Evolutionary conservation across 2,888 invertebrate genomes (phyloP), one percentile per base, ranked within the genome.

Genomic region (Oxystoma pomonae): DNA sequence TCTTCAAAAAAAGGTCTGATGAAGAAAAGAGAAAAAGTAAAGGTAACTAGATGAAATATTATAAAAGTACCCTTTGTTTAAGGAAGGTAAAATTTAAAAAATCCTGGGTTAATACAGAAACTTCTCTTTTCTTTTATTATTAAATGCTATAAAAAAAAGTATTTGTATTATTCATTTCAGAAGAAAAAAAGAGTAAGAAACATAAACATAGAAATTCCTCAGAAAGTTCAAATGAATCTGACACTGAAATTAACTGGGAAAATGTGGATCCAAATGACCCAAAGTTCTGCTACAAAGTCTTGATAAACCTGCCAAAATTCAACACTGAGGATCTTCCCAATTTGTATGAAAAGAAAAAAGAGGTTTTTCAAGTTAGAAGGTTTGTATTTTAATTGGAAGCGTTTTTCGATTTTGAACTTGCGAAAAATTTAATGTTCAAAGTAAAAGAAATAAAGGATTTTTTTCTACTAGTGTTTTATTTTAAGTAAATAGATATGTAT

Each of bases 271-370:
- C 58, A 50, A 69, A 66, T 58, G 74, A 74, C 66, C 64, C 64
- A 17, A 76, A 75, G 67, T 72, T 76, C 52, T 67, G 67, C 21
- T 65, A 60, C 2, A 62, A 72, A 65, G 70, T 74, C 60, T 72
- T 70, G 60, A 71, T 78, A 22, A 69, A 70, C 17, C 67, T 78
- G 62, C 72, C 74, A 20, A 70, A 69, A 65, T 68, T 75, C 53
- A 69, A 71, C 20, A 71, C 73, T 64, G 73, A 75, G 57, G 70
- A 74, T 64, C 63, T 78, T 63, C 75, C 73, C 59, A 70, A 71
- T n/a, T 64, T 71, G 61, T 77, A 75, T 70, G 62, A 71, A 55
- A 70, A 68, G 59, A 71, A 72, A 60, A 69, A 72, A 49, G 72
- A 75, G 59, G 61, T 71, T 19, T 66, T 69, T 56, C 70, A 74